These are phyloP conservation scores for Parasteatoda tepidariorum DNA, from an alignment of 1,140 invertebrate species.

Conservation along the genomic window DNA sequence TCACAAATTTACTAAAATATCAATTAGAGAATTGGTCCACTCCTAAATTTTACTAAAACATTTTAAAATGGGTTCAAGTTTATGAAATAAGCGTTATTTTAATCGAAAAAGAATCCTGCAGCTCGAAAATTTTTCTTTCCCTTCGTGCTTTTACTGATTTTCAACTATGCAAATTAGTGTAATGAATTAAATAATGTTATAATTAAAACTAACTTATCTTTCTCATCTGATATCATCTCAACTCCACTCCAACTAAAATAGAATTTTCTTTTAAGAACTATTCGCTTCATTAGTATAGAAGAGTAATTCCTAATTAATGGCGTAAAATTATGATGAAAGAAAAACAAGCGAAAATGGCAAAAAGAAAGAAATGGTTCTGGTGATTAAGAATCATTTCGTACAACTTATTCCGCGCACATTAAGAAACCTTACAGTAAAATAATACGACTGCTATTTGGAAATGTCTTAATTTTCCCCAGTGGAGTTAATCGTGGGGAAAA, in stretches of 20 bases:
- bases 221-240: neutral
- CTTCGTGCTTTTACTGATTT: no score
- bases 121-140: no score
- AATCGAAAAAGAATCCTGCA: no score
- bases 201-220: no score
- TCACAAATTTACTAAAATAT: no score
- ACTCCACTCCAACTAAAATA: neutral
- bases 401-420: slow-evolving; percentile 8
- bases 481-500: slow-evolving; percentile 50
- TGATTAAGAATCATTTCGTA: slow-evolving; percentile 40
- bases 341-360: neutral
- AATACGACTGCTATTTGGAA: slow-evolving; percentile 11
- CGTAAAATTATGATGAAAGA: slow-evolving; percentile 22
- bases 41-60: no score
- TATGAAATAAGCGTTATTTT: no score
- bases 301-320: slow-evolving; percentile 45
- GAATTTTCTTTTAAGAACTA: slow-evolving; percentile 1
- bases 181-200: no score
- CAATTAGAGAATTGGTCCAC: no score
- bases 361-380: neutral
- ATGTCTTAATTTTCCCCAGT: slow-evolving; percentile 48
- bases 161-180: no score
- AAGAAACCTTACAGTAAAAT: slow-evolving; percentile 12
- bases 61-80: no score
- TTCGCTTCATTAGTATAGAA: slow-evolving; percentile 15